These are phyloP conservation scores for Motacilla alba DNA, from an alignment of 2,113 vertebrate genomes.

Conservation along the genomic window DNA sequence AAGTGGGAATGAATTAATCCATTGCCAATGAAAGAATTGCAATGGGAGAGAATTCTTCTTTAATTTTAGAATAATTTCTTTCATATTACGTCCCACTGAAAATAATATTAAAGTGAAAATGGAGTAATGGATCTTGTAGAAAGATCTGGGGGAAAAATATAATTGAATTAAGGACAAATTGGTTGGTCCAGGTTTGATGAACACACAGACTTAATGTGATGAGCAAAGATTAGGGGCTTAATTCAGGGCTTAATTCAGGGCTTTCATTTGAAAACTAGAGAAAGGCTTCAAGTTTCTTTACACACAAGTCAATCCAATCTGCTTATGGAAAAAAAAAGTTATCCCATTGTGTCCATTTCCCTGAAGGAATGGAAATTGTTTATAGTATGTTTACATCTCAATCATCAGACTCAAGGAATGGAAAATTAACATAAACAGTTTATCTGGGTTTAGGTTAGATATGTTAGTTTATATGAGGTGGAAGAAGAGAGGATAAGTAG, in stretches of 20 bases:
- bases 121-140: neutral
- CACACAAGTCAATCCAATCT: neutral
- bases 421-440: neutral
- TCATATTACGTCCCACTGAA: neutral
- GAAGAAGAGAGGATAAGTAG: neutral
- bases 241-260: neutral
- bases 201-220: neutral
- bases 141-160: neutral
- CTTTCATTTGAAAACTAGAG: neutral
- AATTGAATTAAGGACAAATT: slow-evolving; percentile 16
- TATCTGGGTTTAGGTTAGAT: neutral
- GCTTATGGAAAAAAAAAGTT: neutral
- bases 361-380: neutral
- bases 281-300: neutral
- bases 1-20: neutral
- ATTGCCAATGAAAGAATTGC: neutral
- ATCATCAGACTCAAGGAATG: neutral
- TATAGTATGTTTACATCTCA: neutral
- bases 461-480: neutral
- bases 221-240: slow-evolving; percentile 14
- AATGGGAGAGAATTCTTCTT: neutral
- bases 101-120: neutral
- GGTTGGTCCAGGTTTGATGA: neutral
- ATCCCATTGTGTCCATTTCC: neutral
- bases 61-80: neutral